Percentiles rank a stretch among this genome's conserved stretches.
Evolutionary conservation across 37 sponge, comb jelly and placozoan species (phyloP).

Genomic region (Beroe forskalii): DNA sequence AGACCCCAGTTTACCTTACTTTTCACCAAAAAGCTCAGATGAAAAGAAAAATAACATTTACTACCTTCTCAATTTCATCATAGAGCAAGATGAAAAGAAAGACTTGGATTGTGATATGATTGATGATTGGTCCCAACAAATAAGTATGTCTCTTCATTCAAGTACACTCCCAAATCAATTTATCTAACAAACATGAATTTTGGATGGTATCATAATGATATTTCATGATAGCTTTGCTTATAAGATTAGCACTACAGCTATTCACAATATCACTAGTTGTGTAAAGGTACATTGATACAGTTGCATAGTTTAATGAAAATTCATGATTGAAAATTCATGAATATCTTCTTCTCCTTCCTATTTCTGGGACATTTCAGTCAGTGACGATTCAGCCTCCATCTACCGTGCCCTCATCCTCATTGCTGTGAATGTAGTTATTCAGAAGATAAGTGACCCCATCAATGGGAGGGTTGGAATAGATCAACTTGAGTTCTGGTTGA

Average conservation of each 20-base stretch:
- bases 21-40: neutral
- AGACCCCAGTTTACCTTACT: neutral
- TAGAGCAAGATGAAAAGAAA: neutral
- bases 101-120: neutral
- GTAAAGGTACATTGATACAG: too few species aligned
- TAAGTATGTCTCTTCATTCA: neutral
- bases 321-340: neutral
- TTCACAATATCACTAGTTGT: too few species aligned
- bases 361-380: conserved; percentile 20
- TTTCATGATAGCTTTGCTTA: too few species aligned
- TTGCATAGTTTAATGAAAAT: too few species aligned
- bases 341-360: neutral
- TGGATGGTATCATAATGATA: too few species aligned
- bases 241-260: too few species aligned
- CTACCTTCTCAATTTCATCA: neutral
- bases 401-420: neutral
- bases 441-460: neutral
- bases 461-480: neutral
- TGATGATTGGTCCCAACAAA: neutral
- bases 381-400: neutral
- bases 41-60: conserved; percentile 1
- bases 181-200: too few species aligned
- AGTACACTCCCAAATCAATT: too few species aligned
- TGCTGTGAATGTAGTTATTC: neutral
- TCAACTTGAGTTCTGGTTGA: neutral